Conservation (phyloP, 2,888 invertebrate species). For the Netelia fuscicornis region DNA sequence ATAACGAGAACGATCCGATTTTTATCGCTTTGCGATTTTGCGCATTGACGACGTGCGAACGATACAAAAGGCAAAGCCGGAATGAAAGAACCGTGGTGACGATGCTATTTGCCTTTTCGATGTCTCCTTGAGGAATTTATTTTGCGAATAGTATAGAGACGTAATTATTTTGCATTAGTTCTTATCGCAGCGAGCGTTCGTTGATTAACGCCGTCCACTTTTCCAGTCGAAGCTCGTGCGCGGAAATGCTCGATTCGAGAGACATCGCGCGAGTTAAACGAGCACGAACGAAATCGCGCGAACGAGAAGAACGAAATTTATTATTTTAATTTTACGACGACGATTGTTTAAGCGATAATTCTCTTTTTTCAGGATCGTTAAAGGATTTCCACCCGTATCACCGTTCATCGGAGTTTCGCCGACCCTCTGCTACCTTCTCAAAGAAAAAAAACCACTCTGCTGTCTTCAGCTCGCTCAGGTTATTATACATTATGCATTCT, state of each 20-base stretch:
- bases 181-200: slow-evolving; percentile 37
- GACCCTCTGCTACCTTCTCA: slow-evolving; percentile 98
- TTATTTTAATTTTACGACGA: not conserved
- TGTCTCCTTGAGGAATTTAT: slow-evolving; percentile 13
- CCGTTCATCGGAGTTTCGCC: slow-evolving; percentile 99
- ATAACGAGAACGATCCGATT: not conserved
- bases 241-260: not conserved
- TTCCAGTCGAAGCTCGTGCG: not conserved
- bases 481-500: not conserved
- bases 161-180: slow-evolving; percentile 14
- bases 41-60: not conserved
- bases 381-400: slow-evolving; percentile 98
- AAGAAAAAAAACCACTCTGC: slow-evolving; percentile 97
- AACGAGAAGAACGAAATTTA: not conserved
- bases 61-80: not conserved
- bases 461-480: slow-evolving; percentile 97
- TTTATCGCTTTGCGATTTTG: not conserved
- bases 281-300: not conserved
- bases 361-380: slow-evolving; percentile 91
- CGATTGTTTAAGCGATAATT: not conserved
- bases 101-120: not conserved
- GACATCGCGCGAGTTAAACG: not conserved
- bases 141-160: not conserved
- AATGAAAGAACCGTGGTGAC: not conserved
- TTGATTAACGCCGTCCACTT: not conserved